Conservation (phyloP, 2,113 vertebrate genomes). For the Scytalopus superciliaris region DNA sequence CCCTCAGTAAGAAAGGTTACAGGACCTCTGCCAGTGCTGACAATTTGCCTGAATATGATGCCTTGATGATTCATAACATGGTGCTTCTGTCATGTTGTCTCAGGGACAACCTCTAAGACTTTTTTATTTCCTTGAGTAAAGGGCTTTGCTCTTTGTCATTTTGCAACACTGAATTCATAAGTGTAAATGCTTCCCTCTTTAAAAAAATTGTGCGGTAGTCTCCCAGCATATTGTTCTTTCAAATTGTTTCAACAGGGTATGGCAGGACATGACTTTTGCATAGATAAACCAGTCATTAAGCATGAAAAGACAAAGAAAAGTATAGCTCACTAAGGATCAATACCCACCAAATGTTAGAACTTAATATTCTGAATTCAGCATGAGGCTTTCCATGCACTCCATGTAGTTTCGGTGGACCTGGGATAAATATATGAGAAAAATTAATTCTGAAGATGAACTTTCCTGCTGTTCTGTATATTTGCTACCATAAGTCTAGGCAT, state of each 20-base stretch:
- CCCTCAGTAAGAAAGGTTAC: conserved; percentile 40
- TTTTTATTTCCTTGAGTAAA: not conserved
- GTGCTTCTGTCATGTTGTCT: conserved; percentile 33
- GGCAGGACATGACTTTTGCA: not conserved
- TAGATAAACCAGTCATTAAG: not conserved
- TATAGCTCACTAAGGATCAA: not conserved
- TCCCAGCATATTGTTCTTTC: not conserved
- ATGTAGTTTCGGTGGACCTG: not conserved
- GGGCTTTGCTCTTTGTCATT: not conserved
- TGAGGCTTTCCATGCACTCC: not conserved
- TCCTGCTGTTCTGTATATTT: not conserved
- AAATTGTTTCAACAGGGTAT: not conserved
- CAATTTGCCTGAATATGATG: conserved; percentile 51
- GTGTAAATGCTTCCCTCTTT: not conserved
- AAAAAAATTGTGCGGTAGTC: not conserved
- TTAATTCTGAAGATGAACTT: not conserved
- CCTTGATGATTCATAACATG: conserved; percentile 38
- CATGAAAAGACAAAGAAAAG: not conserved
- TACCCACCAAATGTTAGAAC: not conserved
- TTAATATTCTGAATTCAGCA: not conserved
- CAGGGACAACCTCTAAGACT: conserved; percentile 45
- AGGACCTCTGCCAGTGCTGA: conserved; percentile 65
- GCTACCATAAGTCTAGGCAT: not conserved
- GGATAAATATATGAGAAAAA: rapidly evolving
- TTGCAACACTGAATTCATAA: not conserved